These are phyloP conservation scores for Philhelius pedissequus DNA, from an alignment of 2,888 invertebrate genomes.

Conservation along the genomic window DNA sequence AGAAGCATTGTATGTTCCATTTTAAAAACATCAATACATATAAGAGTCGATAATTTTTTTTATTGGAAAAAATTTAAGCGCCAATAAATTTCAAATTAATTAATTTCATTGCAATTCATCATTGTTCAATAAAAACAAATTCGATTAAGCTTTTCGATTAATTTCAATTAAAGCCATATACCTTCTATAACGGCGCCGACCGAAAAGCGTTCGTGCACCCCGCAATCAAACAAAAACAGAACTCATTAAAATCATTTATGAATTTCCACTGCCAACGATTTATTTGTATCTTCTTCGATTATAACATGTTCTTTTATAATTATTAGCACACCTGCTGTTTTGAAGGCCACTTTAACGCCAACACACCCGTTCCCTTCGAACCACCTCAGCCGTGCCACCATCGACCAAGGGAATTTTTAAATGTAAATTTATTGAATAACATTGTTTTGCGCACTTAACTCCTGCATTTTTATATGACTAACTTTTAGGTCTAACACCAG, in stretches of 20 bases:
- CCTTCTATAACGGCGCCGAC: background rate
- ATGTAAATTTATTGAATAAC: background rate
- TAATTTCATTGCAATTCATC: background rate
- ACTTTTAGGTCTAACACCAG: background rate
- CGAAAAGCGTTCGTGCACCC: slow-evolving; percentile 31
- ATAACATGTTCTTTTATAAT: slow-evolving; percentile 29
- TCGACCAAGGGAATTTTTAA: background rate
- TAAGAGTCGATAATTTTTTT: no score
- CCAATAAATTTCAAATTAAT: no score
- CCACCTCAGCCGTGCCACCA: background rate
- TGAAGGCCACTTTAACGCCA: background rate
- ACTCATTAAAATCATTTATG: slow-evolving; percentile 26
- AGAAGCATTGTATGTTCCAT: no score
- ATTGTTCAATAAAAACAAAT: background rate
- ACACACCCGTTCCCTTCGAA: background rate
- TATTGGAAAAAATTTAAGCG: no score
- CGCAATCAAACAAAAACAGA: slow-evolving; percentile 4
- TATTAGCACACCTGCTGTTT: slow-evolving; percentile 61
- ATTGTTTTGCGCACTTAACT: slow-evolving; percentile 13
- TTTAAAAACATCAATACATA: no score
- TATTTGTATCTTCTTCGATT: slow-evolving; percentile 45
- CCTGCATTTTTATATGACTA: background rate
- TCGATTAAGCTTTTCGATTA: slow-evolving; percentile 26
- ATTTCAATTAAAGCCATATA: slow-evolving; percentile 42
- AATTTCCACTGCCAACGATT: slow-evolving; percentile 49